Percentiles rank a stretch among this genome's conserved stretches.
phyloP scores from a whole-genome alignment of 2,888 invertebrate genomes.

The Lithophane leautieri region DNA sequence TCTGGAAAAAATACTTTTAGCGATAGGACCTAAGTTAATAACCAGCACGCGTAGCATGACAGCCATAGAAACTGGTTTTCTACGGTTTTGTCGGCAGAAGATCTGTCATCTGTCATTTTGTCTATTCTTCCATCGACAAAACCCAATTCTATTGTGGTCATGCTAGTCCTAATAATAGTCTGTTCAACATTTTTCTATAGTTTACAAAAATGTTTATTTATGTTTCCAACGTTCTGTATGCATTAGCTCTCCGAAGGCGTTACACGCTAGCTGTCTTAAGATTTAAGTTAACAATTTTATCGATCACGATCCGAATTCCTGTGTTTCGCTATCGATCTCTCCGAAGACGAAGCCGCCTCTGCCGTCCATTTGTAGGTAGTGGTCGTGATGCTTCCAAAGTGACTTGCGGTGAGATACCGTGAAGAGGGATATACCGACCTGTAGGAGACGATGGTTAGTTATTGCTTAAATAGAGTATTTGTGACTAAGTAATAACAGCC shows the following conservation, averaged over 20 bases:
- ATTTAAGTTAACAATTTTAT: background rate
- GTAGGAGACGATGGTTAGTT: constrained; percentile 31
- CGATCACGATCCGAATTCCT: constrained; percentile 97
- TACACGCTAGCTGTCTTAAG: constrained; percentile 20
- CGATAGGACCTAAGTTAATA: background rate
- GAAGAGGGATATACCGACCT: constrained; percentile 96
- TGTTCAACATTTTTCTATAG: background rate
- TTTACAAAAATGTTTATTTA: background rate
- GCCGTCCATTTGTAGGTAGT: constrained; percentile 98
- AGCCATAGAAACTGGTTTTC: too few relatives aligned
- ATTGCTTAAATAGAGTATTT: background rate
- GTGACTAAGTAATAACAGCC: too few relatives aligned
- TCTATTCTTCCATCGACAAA: too few relatives aligned
- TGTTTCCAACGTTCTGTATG: constrained; percentile 7
- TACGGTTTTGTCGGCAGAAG: too few relatives aligned
- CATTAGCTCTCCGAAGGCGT: constrained; percentile 29
- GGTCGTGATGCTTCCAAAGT: constrained; percentile 99
- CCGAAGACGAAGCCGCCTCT: constrained; percentile 97
- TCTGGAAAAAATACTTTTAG: too few relatives aligned
- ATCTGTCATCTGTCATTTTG: too few relatives aligned
- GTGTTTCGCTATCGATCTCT: constrained; percentile 95
- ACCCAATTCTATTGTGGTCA: too few relatives aligned
- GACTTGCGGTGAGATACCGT: constrained; percentile 99
- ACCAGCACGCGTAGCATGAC: too few relatives aligned
- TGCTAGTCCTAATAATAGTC: background rate